Conservation (phyloP, 2,797 vertebrate genomes). For the Phoebastria nigripes region DNA sequence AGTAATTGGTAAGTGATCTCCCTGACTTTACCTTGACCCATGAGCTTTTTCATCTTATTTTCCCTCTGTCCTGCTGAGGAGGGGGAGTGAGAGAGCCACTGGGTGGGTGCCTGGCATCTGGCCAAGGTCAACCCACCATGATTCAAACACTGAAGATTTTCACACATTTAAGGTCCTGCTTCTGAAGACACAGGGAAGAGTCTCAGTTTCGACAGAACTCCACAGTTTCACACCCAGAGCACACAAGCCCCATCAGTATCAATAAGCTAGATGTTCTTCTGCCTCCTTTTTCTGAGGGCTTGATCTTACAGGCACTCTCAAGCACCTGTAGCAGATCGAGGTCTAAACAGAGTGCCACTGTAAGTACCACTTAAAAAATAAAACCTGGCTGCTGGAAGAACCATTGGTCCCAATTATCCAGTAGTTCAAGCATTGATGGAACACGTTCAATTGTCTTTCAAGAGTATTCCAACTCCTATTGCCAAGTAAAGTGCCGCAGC, state of each 20-base stretch:
- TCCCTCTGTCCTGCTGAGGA: neutral
- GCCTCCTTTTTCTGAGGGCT: neutral
- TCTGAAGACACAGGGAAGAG: neutral
- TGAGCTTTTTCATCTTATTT: neutral
- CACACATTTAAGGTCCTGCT: neutral
- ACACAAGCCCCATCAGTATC: neutral
- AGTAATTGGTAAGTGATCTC: neutral
- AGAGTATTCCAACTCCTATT: neutral
- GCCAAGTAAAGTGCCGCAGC: neutral
- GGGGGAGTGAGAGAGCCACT: neutral
- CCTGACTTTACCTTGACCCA: neutral
- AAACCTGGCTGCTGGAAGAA: neutral
- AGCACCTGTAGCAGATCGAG: neutral
- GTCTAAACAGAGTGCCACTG: neutral
- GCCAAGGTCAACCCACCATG: neutral
- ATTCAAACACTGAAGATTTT: neutral
- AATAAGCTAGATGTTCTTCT: neutral
- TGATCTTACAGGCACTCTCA: neutral
- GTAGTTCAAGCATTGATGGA: neutral
- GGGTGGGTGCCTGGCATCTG: neutral
- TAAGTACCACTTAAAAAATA: slow-evolving; percentile 22
- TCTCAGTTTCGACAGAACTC: neutral
- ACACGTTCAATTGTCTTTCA: neutral
- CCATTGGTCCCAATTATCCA: neutral
- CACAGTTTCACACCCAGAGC: neutral